Evolutionary conservation across 1,140 invertebrate species (phyloP).

Genomic region (Nasonia longicornis): DNA sequence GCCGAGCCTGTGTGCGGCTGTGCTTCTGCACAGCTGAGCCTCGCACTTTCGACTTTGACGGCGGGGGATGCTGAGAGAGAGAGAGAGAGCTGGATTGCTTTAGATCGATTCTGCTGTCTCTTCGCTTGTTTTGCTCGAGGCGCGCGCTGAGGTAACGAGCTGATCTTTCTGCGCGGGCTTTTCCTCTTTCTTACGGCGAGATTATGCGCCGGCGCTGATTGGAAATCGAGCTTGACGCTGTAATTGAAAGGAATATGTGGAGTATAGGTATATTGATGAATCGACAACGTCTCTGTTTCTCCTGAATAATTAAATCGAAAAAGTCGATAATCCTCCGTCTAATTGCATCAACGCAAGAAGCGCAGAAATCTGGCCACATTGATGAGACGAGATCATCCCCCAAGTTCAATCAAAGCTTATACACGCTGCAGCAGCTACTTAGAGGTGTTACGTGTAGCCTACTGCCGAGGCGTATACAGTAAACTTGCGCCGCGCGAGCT

Average conservation of each 20-base stretch:
- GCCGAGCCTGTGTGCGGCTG: background rate
- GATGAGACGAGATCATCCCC: background rate
- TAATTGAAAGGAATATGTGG: too few relatives aligned
- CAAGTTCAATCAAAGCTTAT: conserved; percentile 12
- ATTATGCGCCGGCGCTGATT: too few relatives aligned
- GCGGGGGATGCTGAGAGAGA: background rate
- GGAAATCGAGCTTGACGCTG: too few relatives aligned
- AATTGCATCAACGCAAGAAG: background rate
- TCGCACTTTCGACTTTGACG: conserved; percentile 27
- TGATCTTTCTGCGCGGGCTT: background rate
- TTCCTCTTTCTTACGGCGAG: too few relatives aligned
- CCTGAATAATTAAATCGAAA: too few relatives aligned
- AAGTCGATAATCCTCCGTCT: too few relatives aligned
- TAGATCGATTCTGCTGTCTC: conserved; percentile 24
- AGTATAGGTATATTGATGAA: too few relatives aligned
- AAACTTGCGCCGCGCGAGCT: background rate
- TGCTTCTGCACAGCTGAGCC: conserved; percentile 22
- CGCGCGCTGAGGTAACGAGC: background rate
- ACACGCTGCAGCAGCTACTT: conserved; percentile 3
- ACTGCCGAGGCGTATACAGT: background rate
- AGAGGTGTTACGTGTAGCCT: background rate
- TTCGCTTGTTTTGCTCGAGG: background rate
- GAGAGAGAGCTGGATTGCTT: conserved; percentile 10
- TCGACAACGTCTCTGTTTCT: too few relatives aligned
- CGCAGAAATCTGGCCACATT: background rate